Percentiles rank a stretch among this genome's conserved stretches.
Conservation (phyloP, 2,113 vertebrate species). For the Entomyzon cyanotis region DNA sequence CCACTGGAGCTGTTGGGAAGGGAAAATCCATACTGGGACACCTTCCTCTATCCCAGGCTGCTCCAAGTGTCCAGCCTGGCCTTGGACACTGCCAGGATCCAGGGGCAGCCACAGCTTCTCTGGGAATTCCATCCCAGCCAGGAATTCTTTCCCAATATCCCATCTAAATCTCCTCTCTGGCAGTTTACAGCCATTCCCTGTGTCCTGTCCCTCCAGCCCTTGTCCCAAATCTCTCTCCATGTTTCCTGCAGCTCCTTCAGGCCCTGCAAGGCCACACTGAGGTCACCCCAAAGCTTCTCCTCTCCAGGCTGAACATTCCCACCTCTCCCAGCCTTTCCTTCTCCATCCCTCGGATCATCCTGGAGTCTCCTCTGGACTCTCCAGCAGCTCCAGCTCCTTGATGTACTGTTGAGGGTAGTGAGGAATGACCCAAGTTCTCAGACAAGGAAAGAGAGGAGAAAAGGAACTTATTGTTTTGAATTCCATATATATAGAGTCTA, state of each 20-base stretch:
- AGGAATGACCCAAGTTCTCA: too few species aligned
- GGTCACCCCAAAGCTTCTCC: not conserved
- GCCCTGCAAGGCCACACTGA: not conserved
- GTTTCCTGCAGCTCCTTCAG: not conserved
- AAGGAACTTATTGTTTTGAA: too few species aligned
- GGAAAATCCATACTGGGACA: not conserved
- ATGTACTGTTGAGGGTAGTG: too few species aligned
- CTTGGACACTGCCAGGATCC: too few species aligned
- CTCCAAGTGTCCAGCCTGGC: not conserved
- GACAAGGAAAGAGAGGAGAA: too few species aligned
- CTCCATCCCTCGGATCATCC: not conserved
- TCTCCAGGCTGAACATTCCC: not conserved
- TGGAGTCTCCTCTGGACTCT: not conserved
- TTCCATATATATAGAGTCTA: too few species aligned
- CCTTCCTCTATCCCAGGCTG: not conserved
- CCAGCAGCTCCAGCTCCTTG: not conserved
- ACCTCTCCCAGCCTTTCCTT: not conserved
- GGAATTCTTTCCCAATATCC: not conserved
- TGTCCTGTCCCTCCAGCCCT: not conserved
- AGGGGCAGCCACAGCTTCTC: too few species aligned
- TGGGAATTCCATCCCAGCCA: too few species aligned
- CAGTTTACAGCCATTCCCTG: not conserved
- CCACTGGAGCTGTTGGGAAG: not conserved
- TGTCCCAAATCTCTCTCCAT: not conserved
- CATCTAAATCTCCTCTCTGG: not conserved